phyloP scores from a whole-genome alignment of 1,140 invertebrate species.

The Heterodera schachtii region DNA sequence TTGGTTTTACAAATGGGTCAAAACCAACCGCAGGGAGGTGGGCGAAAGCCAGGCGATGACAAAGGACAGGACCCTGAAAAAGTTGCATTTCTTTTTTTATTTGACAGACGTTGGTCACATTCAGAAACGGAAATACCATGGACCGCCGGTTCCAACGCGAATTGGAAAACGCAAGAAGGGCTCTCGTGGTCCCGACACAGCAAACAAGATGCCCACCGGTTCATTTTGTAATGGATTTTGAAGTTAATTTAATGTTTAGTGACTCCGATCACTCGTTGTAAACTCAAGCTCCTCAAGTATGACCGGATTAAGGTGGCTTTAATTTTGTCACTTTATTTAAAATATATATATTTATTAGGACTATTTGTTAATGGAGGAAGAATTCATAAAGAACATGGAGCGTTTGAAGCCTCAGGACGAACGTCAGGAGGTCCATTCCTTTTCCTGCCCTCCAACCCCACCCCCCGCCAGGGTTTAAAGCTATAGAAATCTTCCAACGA shows the following conservation, averaged over 20 bases:
- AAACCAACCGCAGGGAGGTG: conserved; percentile 48
- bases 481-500: too few relatives aligned
- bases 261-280: conserved; percentile 93
- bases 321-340: not conserved
- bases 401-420: conserved; percentile 96
- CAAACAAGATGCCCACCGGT: conserved; percentile 89
- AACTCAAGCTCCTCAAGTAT: conserved; percentile 89
- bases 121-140: conserved; percentile 98
- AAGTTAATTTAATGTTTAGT: conserved; percentile 70
- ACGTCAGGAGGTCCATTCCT: conserved; percentile 77
- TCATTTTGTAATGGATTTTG: conserved; percentile 16
- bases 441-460: too few relatives aligned
- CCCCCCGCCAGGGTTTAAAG: too few relatives aligned
- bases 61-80: conserved; percentile 61
- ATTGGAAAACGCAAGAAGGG: conserved; percentile 97
- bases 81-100: conserved; percentile 27
- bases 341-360: conserved; percentile 69
- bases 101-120: conserved; percentile 17
- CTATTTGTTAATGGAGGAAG: conserved; percentile 98
- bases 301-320: conserved; percentile 82
- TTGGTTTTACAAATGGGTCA: conserved; percentile 44
- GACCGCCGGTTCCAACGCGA: conserved; percentile 93
- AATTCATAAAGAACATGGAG: conserved; percentile 98
- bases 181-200: conserved; percentile 94
- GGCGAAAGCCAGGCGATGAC: conserved; percentile 47